Conservation (phyloP, 2,888 invertebrate species). For the Chalcosyrphus nemorum region DNA sequence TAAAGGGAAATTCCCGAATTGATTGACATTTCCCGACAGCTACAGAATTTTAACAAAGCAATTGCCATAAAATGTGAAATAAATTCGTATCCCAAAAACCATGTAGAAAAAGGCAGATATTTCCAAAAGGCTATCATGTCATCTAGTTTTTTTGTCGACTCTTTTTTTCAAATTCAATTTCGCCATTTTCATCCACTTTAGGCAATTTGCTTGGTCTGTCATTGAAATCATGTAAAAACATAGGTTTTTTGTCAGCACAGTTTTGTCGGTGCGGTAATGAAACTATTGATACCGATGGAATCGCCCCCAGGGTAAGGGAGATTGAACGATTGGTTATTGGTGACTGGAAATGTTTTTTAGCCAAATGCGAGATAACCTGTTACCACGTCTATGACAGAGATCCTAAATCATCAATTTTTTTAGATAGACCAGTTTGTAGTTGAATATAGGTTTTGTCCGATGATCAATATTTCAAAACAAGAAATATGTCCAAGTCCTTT, state of each 20-base stretch:
- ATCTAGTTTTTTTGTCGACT: not conserved
- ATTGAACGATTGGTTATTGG: not conserved
- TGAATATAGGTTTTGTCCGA: too few relatives aligned
- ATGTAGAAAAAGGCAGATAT: not conserved
- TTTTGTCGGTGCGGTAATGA: not conserved
- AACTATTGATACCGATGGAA: conserved; percentile 13
- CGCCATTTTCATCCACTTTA: conserved; percentile 10
- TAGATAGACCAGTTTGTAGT: too few relatives aligned
- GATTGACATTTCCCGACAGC: not conserved
- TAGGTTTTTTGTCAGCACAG: not conserved
- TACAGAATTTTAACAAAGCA: conserved; percentile 6
- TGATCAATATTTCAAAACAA: too few relatives aligned
- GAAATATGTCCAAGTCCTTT: too few relatives aligned
- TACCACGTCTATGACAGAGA: too few relatives aligned
- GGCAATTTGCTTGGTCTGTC: not conserved
- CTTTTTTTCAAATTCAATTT: conserved; percentile 11
- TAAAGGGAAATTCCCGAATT: not conserved
- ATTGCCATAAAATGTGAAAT: conserved; percentile 3
- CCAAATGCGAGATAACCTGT: too few relatives aligned
- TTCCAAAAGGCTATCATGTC: not conserved
- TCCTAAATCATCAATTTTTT: too few relatives aligned
- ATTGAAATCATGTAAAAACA: not conserved
- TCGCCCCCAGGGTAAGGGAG: not conserved
- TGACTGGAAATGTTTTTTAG: too few relatives aligned
- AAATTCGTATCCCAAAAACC: not conserved